Evolutionary conservation across 2,113 vertebrate genomes (phyloP).

Genomic region (Diadophis punctatus): DNA sequence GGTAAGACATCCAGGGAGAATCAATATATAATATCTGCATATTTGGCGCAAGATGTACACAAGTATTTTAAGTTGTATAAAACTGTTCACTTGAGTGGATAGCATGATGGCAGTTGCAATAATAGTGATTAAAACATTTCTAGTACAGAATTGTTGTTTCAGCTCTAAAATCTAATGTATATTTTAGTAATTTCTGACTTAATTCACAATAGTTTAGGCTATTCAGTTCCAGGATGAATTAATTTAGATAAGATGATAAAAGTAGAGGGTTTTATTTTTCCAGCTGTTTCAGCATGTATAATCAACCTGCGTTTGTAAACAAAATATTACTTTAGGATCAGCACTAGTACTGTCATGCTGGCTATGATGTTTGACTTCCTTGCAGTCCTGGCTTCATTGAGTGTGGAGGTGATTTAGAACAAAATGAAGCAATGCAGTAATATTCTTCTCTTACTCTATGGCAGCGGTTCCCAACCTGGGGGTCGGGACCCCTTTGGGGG

Average conservation of each 20-base stretch:
- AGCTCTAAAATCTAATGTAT: not conserved
- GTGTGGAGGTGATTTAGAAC: not conserved
- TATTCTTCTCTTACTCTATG: not conserved
- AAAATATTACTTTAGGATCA: not conserved
- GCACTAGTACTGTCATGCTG: not conserved
- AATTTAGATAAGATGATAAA: not conserved
- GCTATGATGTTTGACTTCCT: not conserved
- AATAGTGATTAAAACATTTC: not conserved
- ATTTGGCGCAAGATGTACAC: not conserved
- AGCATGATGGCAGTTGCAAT: not conserved
- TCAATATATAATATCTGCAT: not conserved
- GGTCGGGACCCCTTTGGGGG: no score
- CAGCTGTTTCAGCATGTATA: not conserved
- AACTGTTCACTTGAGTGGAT: not conserved
- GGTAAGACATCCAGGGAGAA: not conserved
- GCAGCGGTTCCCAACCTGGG: no score
- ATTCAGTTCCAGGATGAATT: not conserved
- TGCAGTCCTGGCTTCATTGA: not conserved
- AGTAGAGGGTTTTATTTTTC: not conserved
- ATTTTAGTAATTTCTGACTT: not conserved
- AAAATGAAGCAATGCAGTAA: not conserved
- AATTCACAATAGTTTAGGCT: not conserved
- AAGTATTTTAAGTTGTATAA: not conserved
- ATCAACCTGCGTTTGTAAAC: not conserved
- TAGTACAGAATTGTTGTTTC: not conserved